These are phyloP conservation scores for Nemoura dubitans DNA, from an alignment of 2,888 invertebrate genomes.

Conservation along the genomic window DNA sequence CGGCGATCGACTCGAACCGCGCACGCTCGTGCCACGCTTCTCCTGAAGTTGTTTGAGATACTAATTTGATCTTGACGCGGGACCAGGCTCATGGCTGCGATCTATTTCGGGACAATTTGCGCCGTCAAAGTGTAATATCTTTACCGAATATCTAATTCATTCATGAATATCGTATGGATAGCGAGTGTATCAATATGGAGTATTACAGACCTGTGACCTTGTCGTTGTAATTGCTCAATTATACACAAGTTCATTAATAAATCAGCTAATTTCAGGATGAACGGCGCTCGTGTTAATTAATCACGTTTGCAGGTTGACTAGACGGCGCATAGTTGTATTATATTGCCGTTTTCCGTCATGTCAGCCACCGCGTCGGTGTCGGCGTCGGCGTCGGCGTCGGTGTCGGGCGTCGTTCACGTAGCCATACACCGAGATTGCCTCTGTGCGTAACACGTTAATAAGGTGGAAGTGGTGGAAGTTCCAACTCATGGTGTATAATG, in stretches of 20 bases:
- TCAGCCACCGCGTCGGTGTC: constrained; percentile 9
- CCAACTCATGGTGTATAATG: not conserved
- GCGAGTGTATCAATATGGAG: not conserved
- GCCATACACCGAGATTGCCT: not conserved
- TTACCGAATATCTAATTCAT: not conserved
- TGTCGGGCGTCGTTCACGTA: not conserved
- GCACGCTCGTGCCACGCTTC: not conserved
- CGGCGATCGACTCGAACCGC: no score
- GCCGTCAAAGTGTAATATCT: not conserved
- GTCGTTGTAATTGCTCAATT: constrained; percentile 32
- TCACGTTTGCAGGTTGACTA: constrained; percentile 24
- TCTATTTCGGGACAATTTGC: not conserved
- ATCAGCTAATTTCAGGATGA: constrained; percentile 20
- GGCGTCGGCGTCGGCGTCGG: constrained; percentile 4
- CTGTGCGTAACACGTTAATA: not conserved
- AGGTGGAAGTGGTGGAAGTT: constrained; percentile 22
- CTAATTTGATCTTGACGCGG: not conserved
- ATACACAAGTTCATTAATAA: constrained; percentile 38
- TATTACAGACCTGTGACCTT: not conserved
- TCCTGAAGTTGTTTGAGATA: not conserved
- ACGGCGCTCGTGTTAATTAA: constrained; percentile 16
- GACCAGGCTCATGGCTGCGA: not conserved
- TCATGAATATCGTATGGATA: not conserved
- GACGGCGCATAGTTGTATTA: constrained; percentile 19
- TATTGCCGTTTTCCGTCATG: constrained; percentile 20